Percentiles rank a stretch among this genome's conserved stretches.
Conservation (phyloP, 2,797 vertebrate genomes). For the Spea hammondii region DNA sequence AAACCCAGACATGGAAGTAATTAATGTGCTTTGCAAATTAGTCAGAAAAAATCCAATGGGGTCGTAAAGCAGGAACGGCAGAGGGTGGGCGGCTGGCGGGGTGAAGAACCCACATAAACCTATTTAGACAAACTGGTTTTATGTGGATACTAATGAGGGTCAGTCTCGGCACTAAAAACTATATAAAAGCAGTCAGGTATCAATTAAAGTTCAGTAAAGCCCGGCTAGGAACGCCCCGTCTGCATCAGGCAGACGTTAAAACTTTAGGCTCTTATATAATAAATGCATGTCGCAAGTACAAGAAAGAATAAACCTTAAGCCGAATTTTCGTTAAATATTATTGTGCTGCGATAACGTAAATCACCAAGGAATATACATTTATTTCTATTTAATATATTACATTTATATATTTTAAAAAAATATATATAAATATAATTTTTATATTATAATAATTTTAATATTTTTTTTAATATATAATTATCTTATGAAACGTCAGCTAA, state of each 20-base stretch:
- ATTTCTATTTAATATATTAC: too few relatives aligned
- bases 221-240: slow-evolving; percentile 32
- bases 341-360: too few relatives aligned
- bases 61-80: slow-evolving; percentile 56
- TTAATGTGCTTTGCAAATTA: slow-evolving; percentile 59
- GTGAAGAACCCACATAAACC: slow-evolving; percentile 25
- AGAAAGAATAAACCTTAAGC: too few relatives aligned
- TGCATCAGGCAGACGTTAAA: slow-evolving; percentile 4
- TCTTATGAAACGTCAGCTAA: too few relatives aligned
- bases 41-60: slow-evolving; percentile 57
- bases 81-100: slow-evolving; percentile 27
- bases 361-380: too few relatives aligned
- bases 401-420: too few relatives aligned
- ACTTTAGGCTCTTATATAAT: not conserved
- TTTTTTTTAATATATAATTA: too few relatives aligned
- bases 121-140: slow-evolving; percentile 39
- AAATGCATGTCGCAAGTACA: too few relatives aligned
- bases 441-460: too few relatives aligned
- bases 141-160: slow-evolving; percentile 51
- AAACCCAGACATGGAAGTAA: slow-evolving; percentile 62
- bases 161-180: slow-evolving; percentile 59
- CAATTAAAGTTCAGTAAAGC: slow-evolving; percentile 28
- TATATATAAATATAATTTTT: too few relatives aligned
- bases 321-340: too few relatives aligned
- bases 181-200: slow-evolving; percentile 53